Conservation (phyloP, 1,140 invertebrate genomes). For the Diorhabda carinulata region DNA sequence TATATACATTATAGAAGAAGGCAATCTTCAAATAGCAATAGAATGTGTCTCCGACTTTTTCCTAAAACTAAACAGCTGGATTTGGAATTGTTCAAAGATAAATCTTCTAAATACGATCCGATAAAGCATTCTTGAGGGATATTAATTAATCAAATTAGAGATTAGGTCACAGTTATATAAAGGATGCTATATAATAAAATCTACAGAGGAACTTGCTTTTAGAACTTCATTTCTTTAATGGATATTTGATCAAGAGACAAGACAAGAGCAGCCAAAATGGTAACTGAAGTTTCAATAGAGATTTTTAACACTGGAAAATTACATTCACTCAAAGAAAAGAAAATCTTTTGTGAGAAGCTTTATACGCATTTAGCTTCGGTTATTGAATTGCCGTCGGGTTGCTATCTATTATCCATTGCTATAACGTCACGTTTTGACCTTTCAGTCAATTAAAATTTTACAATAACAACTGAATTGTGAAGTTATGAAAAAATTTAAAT, state of each 20-base stretch:
- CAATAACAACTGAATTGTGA: too few species aligned
- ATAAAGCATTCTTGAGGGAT: constrained; percentile 2
- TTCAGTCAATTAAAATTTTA: too few species aligned
- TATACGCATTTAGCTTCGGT: neutral
- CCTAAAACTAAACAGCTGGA: neutral
- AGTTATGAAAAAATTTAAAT: too few species aligned
- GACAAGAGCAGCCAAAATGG: neutral
- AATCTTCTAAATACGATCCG: neutral
- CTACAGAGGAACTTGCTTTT: neutral
- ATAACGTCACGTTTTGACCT: too few species aligned
- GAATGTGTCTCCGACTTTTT: neutral
- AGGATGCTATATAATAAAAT: constrained; percentile 7
- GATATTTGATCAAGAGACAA: neutral
- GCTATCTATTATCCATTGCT: too few species aligned
- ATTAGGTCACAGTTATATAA: neutral
- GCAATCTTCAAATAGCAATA: too few species aligned
- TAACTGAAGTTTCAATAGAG: neutral
- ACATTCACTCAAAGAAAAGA: neutral
- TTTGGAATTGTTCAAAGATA: neutral
- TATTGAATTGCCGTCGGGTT: too few species aligned
- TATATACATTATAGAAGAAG: too few species aligned
- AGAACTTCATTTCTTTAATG: neutral
- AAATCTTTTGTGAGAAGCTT: neutral
- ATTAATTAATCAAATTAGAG: constrained; percentile 11
- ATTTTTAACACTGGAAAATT: neutral